phyloP scores from a whole-genome alignment of 2,113 vertebrate genomes.

The Oncorhynchus masou region DNA sequence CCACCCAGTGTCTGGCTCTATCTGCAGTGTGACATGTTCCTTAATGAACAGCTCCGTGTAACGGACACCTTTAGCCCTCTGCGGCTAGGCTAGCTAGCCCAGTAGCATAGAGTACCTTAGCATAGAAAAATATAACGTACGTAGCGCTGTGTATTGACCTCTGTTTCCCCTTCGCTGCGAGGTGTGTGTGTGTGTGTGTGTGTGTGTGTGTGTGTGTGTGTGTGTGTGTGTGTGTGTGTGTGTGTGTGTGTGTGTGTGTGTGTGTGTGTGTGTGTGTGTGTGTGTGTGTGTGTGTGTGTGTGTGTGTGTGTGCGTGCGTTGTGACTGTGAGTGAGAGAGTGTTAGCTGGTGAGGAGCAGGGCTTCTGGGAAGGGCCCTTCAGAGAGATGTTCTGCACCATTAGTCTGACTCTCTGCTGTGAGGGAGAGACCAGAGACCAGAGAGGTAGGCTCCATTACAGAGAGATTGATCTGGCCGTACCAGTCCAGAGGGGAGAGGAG shows the following conservation, averaged over 20 bases:
- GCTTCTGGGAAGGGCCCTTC: conserved; percentile 72
- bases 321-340: conserved; percentile 32
- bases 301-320: neutral
- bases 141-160: conserved; percentile 56
- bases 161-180: conserved; percentile 54
- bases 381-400: conserved; percentile 68
- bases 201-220: no score
- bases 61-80: conserved; percentile 53
- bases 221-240: no score
- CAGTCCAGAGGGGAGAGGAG: conserved; percentile 8
- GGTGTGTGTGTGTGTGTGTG: no score
- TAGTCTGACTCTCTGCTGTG: conserved; percentile 62
- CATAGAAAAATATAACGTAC: neutral
- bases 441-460: conserved; percentile 69
- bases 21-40: conserved; percentile 44
- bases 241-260: no score
- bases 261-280: no score
- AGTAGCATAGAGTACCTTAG: neutral
- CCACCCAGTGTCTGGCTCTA: conserved; percentile 18
- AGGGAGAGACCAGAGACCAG: neutral
- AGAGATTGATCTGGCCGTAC: conserved; percentile 65
- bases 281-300: no score
- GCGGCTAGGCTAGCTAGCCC: conserved; percentile 31
- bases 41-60: conserved; percentile 63
- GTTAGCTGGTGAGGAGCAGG: conserved; percentile 45